Conservation (phyloP, 2,888 invertebrate species). For the Clusia tigrina region DNA sequence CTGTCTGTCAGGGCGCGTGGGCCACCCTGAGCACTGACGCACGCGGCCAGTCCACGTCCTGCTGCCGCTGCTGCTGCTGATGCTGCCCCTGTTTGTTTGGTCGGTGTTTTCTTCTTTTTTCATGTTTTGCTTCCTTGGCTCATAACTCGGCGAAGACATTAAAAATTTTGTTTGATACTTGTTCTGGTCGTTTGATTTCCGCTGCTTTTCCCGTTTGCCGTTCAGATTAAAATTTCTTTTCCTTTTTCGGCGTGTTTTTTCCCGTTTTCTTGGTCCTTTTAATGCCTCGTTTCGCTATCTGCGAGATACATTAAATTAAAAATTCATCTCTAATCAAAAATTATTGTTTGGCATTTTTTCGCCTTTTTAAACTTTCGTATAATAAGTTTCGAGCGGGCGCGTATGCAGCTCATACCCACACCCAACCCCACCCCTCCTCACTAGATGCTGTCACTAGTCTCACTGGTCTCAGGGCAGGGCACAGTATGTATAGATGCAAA, state of each 20-base stretch:
- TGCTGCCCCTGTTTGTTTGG: constrained; percentile 11
- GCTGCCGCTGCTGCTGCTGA: background rate
- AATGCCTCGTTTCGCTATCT: constrained; percentile 43
- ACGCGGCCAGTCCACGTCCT: constrained; percentile 24
- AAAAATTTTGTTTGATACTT: constrained; percentile 48
- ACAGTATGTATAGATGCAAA: too few relatives aligned
- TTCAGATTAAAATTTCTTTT: constrained; percentile 59
- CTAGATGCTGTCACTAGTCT: background rate
- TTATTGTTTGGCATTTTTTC: constrained; percentile 48
- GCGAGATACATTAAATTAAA: constrained; percentile 58
- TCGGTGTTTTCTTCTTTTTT: constrained; percentile 7
- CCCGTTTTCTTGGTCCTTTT: constrained; percentile 29
- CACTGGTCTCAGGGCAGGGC: too few relatives aligned
- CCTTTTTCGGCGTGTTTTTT: constrained; percentile 42
- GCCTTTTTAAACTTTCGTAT: background rate
- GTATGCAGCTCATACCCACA: too few relatives aligned
- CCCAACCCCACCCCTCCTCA: background rate
- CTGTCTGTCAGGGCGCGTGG: too few relatives aligned
- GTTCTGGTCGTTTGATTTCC: constrained; percentile 62
- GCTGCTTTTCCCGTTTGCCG: constrained; percentile 61
- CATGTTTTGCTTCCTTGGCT: background rate
- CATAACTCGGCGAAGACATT: constrained; percentile 41
- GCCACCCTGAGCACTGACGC: constrained; percentile 8
- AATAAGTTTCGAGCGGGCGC: background rate
- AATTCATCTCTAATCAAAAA: constrained; percentile 64